Percentiles rank a stretch among this genome's conserved stretches.
Conservation (phyloP, 1,140 invertebrate genomes). For the Trinorchestia longiramus region DNA sequence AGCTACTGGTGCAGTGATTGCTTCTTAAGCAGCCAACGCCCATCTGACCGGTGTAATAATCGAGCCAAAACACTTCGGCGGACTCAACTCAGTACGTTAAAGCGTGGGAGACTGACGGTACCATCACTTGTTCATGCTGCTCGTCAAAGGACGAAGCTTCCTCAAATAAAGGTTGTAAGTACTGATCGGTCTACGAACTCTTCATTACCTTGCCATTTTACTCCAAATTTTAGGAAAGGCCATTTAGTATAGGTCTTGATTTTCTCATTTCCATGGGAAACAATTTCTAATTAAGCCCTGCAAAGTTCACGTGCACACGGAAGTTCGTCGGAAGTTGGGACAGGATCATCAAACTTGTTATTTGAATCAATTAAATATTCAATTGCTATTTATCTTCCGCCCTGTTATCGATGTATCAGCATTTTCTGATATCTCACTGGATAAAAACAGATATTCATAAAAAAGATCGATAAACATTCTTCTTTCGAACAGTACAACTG, state of each 20-base stretch:
- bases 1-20: conserved; percentile 48
- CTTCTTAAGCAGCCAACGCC: conserved; percentile 52
- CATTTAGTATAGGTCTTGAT: conserved; percentile 1
- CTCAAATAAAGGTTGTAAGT: conserved; percentile 36
- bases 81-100: background rate
- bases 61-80: background rate
- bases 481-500: too few species aligned
- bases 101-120: conserved; percentile 32
- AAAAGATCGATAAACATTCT: too few species aligned
- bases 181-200: background rate
- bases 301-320: background rate
- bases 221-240: background rate
- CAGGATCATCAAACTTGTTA: background rate
- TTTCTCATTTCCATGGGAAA: background rate
- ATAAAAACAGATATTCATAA: too few species aligned
- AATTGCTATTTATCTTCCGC: background rate
- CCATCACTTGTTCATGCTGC: background rate
- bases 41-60: background rate
- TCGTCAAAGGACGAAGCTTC: background rate
- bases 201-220: conserved; percentile 23
- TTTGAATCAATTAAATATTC: background rate
- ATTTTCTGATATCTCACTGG: background rate
- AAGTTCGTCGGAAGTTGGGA: background rate
- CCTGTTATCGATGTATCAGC: background rate
- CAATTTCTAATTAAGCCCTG: background rate